Evolutionary conservation across 2,113 vertebrate genomes (phyloP), one percentile per base, ranked within the genome.

Genomic region (Oncorhynchus nerka): DNA sequence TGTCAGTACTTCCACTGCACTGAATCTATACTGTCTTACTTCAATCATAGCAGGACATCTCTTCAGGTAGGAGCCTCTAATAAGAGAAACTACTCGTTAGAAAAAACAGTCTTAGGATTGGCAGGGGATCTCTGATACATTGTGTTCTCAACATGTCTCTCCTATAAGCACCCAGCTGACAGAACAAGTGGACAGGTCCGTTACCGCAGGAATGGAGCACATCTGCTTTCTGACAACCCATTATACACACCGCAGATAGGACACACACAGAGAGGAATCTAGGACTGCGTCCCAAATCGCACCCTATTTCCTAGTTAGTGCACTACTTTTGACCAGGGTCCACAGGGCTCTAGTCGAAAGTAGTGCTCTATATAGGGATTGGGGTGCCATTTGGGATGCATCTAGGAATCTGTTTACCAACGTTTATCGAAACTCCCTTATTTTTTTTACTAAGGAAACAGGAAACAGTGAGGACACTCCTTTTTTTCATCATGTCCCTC

Each of bases 381-480:
- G 39, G 9, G 39, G 39, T 45, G 39, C 39, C 39, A 45, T 45
- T 45, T 45, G 39, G 9, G 39, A 45, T 11, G 39, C 39, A 11
- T 3, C 2, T 9, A 16, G 51, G 15, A 55, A 15, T 55, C 85
- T 95, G 94, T 95, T 96, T 96, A 95, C 91, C 93, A 87, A 87
- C 90, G 94, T 89, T 92, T 89, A 95, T 93, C 93, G 92, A 95
- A 94, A 95, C 91, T 90, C 7, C 59, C 59, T 84, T 81, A 68
- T 48, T 81, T 85, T 85, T 86, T 86, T 82, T 74, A 79, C 79
- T 91, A 92, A 92, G 83, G 85, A 95, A 94, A 87, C 92, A 91
- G 83, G 84, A 95, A 94, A 87, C 83, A 92, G 92, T 84, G 89
- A 86, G 87, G 81, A 81, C 51, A 55, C 16, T 85, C 81, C 81